phyloP scores from a whole-genome alignment of 2,888 invertebrate species.

The Dynastes hyllus region DNA sequence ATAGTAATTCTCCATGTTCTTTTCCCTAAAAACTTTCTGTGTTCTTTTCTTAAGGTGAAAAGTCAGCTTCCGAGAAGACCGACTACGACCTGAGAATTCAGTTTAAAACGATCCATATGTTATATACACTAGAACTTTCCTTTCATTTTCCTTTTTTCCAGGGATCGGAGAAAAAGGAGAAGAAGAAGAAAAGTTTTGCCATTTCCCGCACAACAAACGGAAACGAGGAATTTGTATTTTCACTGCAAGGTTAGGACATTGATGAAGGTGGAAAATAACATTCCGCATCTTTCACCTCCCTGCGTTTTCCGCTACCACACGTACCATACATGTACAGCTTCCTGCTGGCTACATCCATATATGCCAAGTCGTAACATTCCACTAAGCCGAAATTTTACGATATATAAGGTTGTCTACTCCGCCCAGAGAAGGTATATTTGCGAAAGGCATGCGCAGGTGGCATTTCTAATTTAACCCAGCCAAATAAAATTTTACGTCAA shows the following conservation, averaged over 20 bases:
- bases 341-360: neutral
- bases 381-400: conserved; percentile 17
- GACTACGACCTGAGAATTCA: too few species aligned
- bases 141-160: neutral
- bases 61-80: too few species aligned
- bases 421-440: neutral
- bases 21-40: too few species aligned
- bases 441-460: conserved; percentile 28
- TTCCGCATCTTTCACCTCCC: conserved; percentile 7
- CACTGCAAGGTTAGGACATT: conserved; percentile 30
- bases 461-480: conserved; percentile 42
- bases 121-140: too few species aligned
- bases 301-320: neutral
- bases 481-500: conserved; percentile 41
- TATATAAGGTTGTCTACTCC: neutral
- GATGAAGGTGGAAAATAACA: conserved; percentile 44
- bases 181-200: neutral
- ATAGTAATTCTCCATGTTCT: too few species aligned
- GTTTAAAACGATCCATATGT: too few species aligned
- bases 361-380: conserved; percentile 21
- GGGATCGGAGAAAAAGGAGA: neutral
- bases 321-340: neutral
- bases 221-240: conserved; percentile 33
- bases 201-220: neutral
- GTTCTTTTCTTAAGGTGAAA: too few species aligned